Evolutionary conservation across 2,888 invertebrate genomes (phyloP), one percentile per base, ranked within the genome.

Genomic region (Pherbina coryleti): DNA sequence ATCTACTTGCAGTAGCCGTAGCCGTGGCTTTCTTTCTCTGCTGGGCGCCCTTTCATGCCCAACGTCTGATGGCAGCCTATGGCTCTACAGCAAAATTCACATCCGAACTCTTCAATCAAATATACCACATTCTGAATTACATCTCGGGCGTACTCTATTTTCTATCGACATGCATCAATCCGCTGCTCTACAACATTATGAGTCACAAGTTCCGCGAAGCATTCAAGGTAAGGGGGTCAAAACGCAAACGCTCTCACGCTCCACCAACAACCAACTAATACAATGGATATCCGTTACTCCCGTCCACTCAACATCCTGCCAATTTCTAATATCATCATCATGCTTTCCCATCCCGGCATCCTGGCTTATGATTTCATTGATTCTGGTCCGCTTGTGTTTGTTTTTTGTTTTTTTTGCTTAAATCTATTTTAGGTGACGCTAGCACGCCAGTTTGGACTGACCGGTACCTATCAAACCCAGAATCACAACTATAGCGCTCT

Each of bases 1-100:
- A 25, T 73, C 49, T 78, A 31, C 78, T 82, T 91, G 84, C 93
- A 92, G 97, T 97, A 90, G 96, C 96, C 80, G 94, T 97, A 81
- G 96, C 96, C 82, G 93, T 96, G 86, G 95, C 96, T 8, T 92
- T 92, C 89, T 95, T 95, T 90, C 92, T 96, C 79, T 97, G 96
- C 89, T 96, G 95, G 95, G 95, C 95, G 5, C 98, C 98, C 1
- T 98, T 97, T 89, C 97, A 98, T 90, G 95, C 96, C 14, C 98
- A 98, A 89, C 91, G 98, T 73, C 91, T 98, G 55, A 91, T 97
- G 86, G 96, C 96, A 0, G 93, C 95, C 78, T 95, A 96, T 84
- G 94, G 92, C 88, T 85, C 87, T 77, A 82, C 82, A 9, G 85
- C 84, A 5, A 84, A 86, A n/a, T 84, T 86, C 76, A 85, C 87